Percentiles rank a stretch among this genome's conserved stretches.
phyloP scores from a whole-genome alignment of 2,888 invertebrate genomes.

The Prostheceraeus crozeri region DNA sequence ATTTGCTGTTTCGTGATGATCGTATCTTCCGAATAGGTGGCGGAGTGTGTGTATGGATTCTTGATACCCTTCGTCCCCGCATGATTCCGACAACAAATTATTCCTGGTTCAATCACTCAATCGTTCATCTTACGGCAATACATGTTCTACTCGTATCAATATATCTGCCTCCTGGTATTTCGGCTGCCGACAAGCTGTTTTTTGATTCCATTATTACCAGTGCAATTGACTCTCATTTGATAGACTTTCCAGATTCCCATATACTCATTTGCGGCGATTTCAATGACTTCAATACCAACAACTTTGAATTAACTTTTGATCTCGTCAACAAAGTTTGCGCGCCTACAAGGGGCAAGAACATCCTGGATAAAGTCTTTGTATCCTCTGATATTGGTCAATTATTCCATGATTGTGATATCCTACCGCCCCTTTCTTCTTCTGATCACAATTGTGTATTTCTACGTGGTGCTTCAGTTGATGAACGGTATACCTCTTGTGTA shows the following conservation, averaged over 20 bases:
- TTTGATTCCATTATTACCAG: slow-evolving; percentile 12
- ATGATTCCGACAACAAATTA: neutral
- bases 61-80: neutral
- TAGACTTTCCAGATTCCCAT: neutral
- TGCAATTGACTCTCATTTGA: slow-evolving; percentile 20
- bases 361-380: slow-evolving; percentile 20
- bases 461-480: too few relatives aligned
- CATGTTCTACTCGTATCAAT: slow-evolving; percentile 16
- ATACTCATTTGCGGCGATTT: slow-evolving; percentile 17
- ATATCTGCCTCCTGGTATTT: slow-evolving; percentile 16
- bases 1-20: slow-evolving; percentile 16
- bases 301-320: slow-evolving; percentile 20
- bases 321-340: slow-evolving; percentile 6
- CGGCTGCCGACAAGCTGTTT: slow-evolving; percentile 11
- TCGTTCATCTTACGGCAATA: slow-evolving; percentile 4
- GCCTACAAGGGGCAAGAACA: slow-evolving; percentile 21
- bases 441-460: slow-evolving; percentile 11
- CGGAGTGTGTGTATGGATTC: slow-evolving; percentile 20
- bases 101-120: neutral
- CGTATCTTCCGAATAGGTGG: slow-evolving; percentile 18
- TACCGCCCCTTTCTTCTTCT: neutral
- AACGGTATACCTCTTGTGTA: too few relatives aligned
- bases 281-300: slow-evolving; percentile 22
- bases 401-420: slow-evolving; percentile 23
- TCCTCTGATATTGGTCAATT: slow-evolving; percentile 2